Base-by-base conservation (phyloP, 2,113 vertebrate genomes). In the Carettochelys insculpta region DNA sequence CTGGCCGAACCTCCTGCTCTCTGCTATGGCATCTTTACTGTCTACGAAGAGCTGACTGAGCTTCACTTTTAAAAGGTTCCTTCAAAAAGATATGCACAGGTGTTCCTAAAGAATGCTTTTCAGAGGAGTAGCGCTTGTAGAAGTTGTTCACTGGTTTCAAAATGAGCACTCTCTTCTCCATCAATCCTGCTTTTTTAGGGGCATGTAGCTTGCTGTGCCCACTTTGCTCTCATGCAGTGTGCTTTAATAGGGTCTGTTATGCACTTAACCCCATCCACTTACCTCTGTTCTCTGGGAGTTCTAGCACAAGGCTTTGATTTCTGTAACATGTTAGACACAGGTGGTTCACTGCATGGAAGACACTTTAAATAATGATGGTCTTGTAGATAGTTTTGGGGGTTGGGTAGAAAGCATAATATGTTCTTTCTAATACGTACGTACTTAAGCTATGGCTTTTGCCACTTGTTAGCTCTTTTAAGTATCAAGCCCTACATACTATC, bases 281-380 rank as follows among this genome's bases (percentile, higher is more conserved):
- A n/a, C n/a, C n/a, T n/a, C 85, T 78, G 24, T 78, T 91, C 80
- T 87, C 71, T 83, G 90, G 71, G 88, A 96, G 91, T 71, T 95
- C 78, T 90, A 89, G 77, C 82, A 94, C 77, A 93, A 94, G 95
- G 93, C 94, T 96, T 95, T 96, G 95, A 96, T 90, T 95, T 87
- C 82, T 91, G 87, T n/a, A n/a, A n/a, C n/a, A n/a, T n/a, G n/a
- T n/a, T n/a, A n/a, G n/a, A n/a, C n/a, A n/a, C n/a, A n/a, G n/a
- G n/a, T n/a, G n/a, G n/a, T n/a, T n/a, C n/a, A n/a, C n/a, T n/a
- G n/a, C n/a, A n/a, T 95, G 88, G 94, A 92, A 97, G 95, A 86
- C 1, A 71, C 86, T 92, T 93, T 93, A 90, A 90, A 87, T 92
- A 95, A 97, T 96, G 95, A 95, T 41, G 75, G 94, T 91, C 88